These are phyloP conservation scores for Oreochromis grahami DNA, from an alignment of 2,797 vertebrate genomes.

Conservation along the genomic window DNA sequence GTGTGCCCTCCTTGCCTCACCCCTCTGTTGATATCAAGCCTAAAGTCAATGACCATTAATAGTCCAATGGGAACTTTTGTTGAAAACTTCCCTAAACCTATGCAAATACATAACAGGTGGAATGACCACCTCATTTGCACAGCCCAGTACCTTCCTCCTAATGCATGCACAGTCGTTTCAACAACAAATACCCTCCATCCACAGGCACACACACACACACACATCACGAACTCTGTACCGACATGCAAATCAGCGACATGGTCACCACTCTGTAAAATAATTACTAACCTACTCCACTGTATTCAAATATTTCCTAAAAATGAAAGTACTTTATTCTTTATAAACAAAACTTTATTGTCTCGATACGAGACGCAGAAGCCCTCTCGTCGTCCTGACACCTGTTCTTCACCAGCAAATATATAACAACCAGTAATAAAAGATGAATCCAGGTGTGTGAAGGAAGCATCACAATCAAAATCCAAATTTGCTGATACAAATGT, in stretches of 20 bases:
- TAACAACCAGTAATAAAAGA: background rate
- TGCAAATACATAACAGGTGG: constrained; percentile 68
- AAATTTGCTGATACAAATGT: background rate
- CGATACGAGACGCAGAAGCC: constrained; percentile 35
- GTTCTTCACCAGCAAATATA: background rate
- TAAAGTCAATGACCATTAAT: background rate
- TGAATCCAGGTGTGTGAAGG: background rate
- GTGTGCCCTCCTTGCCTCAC: background rate
- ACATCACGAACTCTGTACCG: background rate
- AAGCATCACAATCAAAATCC: background rate
- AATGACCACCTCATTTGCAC: constrained; percentile 55
- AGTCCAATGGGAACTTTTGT: background rate
- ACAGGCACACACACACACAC: background rate
- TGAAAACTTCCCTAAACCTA: constrained; percentile 57
- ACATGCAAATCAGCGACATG: constrained; percentile 57
- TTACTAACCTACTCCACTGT: constrained; percentile 9
- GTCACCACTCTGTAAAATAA: background rate
- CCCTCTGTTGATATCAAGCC: background rate
- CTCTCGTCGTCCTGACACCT: background rate
- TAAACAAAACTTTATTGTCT: constrained; percentile 33
- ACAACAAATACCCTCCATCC: background rate
- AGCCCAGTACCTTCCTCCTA: background rate
- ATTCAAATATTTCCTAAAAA: constrained; percentile 46
- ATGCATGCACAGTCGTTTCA: background rate
- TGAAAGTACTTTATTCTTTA: background rate